These are phyloP conservation scores for Diplazon laetatorius DNA, from an alignment of 2,888 invertebrate genomes.

Conservation along the genomic window DNA sequence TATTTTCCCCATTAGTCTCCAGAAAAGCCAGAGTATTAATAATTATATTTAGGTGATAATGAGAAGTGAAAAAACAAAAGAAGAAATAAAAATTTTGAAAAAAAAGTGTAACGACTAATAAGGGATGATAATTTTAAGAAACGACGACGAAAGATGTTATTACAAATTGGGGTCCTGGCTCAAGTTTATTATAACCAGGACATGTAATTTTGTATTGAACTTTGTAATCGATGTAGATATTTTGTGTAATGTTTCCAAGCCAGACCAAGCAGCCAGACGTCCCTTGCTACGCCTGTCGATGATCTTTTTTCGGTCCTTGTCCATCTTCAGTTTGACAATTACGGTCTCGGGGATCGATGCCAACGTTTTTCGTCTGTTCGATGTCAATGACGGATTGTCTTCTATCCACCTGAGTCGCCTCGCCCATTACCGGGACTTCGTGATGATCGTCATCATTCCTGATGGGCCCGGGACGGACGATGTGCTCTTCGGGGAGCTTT, in stretches of 20 bases:
- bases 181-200: conserved; percentile 70
- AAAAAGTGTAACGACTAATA: conserved; percentile 59
- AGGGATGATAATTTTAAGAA: conserved; percentile 68
- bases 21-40: conserved; percentile 74
- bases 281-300: conserved; percentile 98
- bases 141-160: conserved; percentile 71
- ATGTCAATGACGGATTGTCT: conserved; percentile 99
- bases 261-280: conserved; percentile 92
- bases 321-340: conserved; percentile 99
- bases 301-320: conserved; percentile 98
- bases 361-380: conserved; percentile 99
- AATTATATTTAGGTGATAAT: conserved; percentile 71
- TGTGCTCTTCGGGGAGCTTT: conserved; percentile 98
- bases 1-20: conserved; percentile 78
- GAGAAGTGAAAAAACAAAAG: conserved; percentile 32
- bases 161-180: conserved; percentile 74
- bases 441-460: conserved; percentile 99
- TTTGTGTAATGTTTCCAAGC: too few relatives aligned
- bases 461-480: conserved; percentile 98
- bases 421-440: conserved; percentile 99
- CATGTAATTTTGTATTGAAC: conserved; percentile 79
- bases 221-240: conserved; percentile 81
- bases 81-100: conserved; percentile 5
- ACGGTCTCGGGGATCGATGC: conserved; percentile 98
- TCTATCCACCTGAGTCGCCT: conserved; percentile 98